Base-by-base conservation (phyloP, 1,140 invertebrate genomes). In the Drosophila micromelanica region DNA sequence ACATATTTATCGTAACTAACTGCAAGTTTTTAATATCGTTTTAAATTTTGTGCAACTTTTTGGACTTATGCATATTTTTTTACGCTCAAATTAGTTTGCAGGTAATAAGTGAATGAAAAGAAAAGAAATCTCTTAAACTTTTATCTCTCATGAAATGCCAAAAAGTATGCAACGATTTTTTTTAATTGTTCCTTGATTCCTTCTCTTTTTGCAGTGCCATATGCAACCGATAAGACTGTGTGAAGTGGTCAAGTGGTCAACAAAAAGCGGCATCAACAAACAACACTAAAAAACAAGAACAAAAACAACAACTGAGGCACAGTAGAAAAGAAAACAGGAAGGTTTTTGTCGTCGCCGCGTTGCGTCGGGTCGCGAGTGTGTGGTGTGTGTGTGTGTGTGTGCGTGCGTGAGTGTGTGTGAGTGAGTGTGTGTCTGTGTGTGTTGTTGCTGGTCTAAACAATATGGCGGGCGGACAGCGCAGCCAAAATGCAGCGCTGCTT, bases 171-270 rank as follows among this genome's bases (percentile, higher is more conserved):
- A 38, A 37, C 2, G 4, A 20, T 8, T 38, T 15, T 38, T 15
- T 56, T 56, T 42, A 30, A 32, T 17, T 45, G n/a, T 45, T 7
- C 13, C 32, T 2, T 12, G 11, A 1, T 45, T 0, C 45, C 20
- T 78, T 43, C 1, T 49, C 20, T 80, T 32, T 74, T 76, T 73
- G 4, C 84, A 87, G 82, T 89, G 82, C 82, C 82, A 87, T 82
- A 87, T 89, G 82, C 84, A 87, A 87, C 76, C 84, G 84, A 87
- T 89, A 82, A 89, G 82, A 87, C 84, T 87, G 82, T 65, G 76
- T 68, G 74, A 81, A 54, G 54, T 78, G 79, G 79, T 82, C 74
- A 78, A 80, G 79, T 78, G 79, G 77, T 85, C 73, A 65, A 52
- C 62, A 78, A 57, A 77, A 62, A 37, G 17, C 11, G 40, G 9